A percentile compares a stretch with the other conserved stretches of the same genome.
Evolutionary conservation across 1,140 invertebrate genomes (phyloP).

Genomic region (Colletes latitarsis): DNA sequence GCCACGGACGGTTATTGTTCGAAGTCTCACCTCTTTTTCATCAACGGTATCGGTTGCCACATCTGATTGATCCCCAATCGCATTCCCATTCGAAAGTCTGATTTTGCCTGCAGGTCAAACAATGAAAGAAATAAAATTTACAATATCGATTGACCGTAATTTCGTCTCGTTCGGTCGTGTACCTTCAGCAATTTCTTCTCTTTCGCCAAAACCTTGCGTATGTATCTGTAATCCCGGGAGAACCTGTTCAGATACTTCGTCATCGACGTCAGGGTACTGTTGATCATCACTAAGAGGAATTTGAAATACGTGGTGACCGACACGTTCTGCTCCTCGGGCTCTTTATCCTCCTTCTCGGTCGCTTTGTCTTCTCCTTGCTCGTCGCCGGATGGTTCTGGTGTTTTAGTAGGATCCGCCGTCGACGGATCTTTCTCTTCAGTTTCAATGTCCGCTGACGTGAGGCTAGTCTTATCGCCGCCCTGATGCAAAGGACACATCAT

Average conservation of each 20-base stretch:
- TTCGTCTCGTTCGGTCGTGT: slow-evolving; percentile 28
- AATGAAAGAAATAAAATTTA: not conserved
- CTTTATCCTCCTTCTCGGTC: slow-evolving; percentile 55
- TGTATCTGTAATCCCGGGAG: slow-evolving; percentile 96
- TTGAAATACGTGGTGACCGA: slow-evolving; percentile 80
- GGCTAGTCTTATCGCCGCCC: slow-evolving; percentile 65
- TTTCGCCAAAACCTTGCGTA: slow-evolving; percentile 88
- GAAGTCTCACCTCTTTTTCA: slow-evolving; percentile 82
- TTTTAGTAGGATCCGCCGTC: slow-evolving; percentile 57
- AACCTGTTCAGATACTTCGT: slow-evolving; percentile 93
- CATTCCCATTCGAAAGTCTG: slow-evolving; percentile 85
- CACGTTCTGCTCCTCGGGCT: slow-evolving; percentile 68
- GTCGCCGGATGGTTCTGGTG: slow-evolving; percentile 51
- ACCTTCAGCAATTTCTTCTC: slow-evolving; percentile 94
- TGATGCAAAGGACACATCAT: slow-evolving; percentile 17
- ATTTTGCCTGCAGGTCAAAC: slow-evolving; percentile 83
- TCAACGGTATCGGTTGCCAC: slow-evolving; percentile 86
- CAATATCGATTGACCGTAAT: not conserved
- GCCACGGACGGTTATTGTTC: not conserved
- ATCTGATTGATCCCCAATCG: slow-evolving; percentile 86
- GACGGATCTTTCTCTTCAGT: slow-evolving; percentile 62
- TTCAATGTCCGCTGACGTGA: slow-evolving; percentile 67
- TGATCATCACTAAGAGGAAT: slow-evolving; percentile 87
- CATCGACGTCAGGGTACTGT: slow-evolving; percentile 93
- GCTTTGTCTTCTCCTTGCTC: slow-evolving; percentile 41